Evolutionary conservation across 1,140 invertebrate genomes (phyloP), one percentile per base, ranked within the genome.

Genomic region (Polypedilum vanderplanki): DNA sequence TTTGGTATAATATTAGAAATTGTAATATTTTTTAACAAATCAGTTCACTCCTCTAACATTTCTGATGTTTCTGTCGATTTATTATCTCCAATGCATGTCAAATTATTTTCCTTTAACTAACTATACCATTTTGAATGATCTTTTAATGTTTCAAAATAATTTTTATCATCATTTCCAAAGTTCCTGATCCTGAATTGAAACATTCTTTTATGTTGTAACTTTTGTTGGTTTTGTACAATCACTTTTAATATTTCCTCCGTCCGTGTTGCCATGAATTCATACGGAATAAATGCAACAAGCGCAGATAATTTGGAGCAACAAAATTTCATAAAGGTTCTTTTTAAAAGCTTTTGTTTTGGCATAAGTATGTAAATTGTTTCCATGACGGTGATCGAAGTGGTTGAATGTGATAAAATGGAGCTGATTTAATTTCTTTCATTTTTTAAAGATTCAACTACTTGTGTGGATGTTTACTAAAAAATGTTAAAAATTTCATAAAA

Each of bases 91-190:
- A 98, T 88, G 81, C 96, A 98, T 75, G 91, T 87, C 91, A 92
- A 96, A 70, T 86, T 85, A 46, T 84, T 80, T 8, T 82, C 83
- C 76, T 85, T 83, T n/a, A n/a, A 0, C 91, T 86, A 3, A 96
- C 88, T 0, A 92, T n/a, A 91, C 95, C 95, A 97, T 83, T 98
- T 98, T 0, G 94, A 93, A 83, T 98, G 96, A 83, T 98, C 95
- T 67, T 87, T 85, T 22, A 88, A 87, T 1, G 88, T 90, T n/a
- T 86, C 87, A 80, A 95, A 96, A 22, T 84, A 81, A 73, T 90
- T 85, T 75, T 87, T 82, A 1, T 33, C 24, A 33, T 33, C 24
- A 33, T 33, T 5, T 33, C 24, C 24, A 33, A 33, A 33, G 1
- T 85, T n/a, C n/a, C 83, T 9, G 83, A 80, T 0, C 46, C 12